Conservation (phyloP, 1,140 invertebrate species). For the Tachypleus tridentatus region DNA sequence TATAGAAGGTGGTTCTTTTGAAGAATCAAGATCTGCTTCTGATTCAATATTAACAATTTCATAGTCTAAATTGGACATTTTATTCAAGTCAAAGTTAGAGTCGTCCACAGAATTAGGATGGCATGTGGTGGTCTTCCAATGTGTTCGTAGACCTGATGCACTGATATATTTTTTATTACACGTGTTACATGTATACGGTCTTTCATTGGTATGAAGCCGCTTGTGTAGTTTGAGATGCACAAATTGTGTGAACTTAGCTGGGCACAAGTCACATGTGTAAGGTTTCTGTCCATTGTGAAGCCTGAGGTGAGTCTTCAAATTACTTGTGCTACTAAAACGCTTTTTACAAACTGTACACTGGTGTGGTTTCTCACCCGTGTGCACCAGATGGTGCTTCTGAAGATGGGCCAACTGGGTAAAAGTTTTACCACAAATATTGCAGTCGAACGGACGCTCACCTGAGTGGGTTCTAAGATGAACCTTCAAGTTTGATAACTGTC, state of each 20-base stretch:
- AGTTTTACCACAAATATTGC: constrained; percentile 80
- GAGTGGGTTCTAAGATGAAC: constrained; percentile 96
- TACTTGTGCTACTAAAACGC: constrained; percentile 93
- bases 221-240: constrained; percentile 95
- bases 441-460: constrained; percentile 93
- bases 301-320: constrained; percentile 94
- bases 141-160: constrained; percentile 79
- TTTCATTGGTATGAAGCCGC: constrained; percentile 89
- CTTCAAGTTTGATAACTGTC: constrained; percentile 95
- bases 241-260: constrained; percentile 95
- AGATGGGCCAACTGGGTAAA: constrained; percentile 93
- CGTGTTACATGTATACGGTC: constrained; percentile 90
- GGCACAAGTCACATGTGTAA: constrained; percentile 88
- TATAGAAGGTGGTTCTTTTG: too few species aligned
- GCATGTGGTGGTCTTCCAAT: constrained; percentile 91
- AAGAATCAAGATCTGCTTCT: too few species aligned
- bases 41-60: too few species aligned
- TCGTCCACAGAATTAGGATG: constrained; percentile 42
- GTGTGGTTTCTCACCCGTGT: constrained; percentile 95
- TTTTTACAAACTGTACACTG: constrained; percentile 96
- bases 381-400: constrained; percentile 93
- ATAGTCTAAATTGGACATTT: too few species aligned
- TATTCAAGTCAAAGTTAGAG: too few species aligned
- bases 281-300: constrained; percentile 73
- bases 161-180: constrained; percentile 97